These are phyloP conservation scores for Muscicapa striata DNA, from an alignment of 2,797 vertebrate genomes.

Conservation along the genomic window DNA sequence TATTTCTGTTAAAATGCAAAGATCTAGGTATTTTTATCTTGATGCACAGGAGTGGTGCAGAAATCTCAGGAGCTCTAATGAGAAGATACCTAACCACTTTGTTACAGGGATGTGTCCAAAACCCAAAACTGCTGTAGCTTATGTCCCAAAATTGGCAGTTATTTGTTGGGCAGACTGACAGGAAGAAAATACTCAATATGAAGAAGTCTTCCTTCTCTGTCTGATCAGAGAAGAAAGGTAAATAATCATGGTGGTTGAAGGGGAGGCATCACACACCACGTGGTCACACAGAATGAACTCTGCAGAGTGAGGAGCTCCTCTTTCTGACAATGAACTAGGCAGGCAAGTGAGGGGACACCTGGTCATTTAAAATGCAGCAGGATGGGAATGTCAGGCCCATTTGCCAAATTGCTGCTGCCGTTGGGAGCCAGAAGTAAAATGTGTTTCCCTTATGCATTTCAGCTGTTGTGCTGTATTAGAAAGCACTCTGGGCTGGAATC, in stretches of 20 bases:
- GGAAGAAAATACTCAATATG: neutral
- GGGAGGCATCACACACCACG: neutral
- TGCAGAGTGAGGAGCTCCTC: neutral
- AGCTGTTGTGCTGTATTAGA: constrained; percentile 34
- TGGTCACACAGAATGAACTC: constrained; percentile 13
- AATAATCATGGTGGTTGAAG: neutral
- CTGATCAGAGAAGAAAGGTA: constrained; percentile 12
- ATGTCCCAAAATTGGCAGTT: neutral
- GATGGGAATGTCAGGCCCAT: constrained; percentile 38
- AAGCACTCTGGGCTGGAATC: neutral
- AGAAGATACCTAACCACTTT: constrained; percentile 28
- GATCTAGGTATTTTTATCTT: neutral
- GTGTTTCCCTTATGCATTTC: constrained; percentile 58
- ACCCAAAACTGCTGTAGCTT: neutral
- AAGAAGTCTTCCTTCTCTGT: neutral
- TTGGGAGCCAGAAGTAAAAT: constrained; percentile 68
- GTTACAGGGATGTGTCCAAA: constrained; percentile 32
- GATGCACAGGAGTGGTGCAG: neutral
- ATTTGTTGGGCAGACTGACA: neutral
- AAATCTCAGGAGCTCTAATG: constrained; percentile 29
- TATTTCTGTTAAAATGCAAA: neutral
- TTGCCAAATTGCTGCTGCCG: constrained; percentile 61
- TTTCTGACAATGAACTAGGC: constrained; percentile 52
- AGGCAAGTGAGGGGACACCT: constrained; percentile 68
- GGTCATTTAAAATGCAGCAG: constrained; percentile 73